Conservation (phyloP, 2,797 vertebrate genomes). For the Malacoraja senta region DNA sequence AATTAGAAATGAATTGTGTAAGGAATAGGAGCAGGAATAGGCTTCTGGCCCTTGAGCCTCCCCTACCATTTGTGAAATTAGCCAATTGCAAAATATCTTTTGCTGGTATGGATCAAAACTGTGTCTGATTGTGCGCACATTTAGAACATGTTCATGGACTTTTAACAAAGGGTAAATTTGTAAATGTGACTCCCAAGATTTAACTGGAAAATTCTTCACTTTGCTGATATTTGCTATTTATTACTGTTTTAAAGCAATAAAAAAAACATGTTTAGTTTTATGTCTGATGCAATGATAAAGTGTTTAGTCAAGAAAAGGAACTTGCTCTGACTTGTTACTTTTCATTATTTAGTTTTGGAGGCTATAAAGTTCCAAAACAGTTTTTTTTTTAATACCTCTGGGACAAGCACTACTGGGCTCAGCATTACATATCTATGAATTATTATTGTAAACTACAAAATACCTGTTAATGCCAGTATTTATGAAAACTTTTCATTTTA, state of each 20-base stretch:
- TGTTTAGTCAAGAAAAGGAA: not conserved
- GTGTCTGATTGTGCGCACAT: not conserved
- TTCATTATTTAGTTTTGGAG: not conserved
- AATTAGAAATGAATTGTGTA: not conserved
- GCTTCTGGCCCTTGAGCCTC: too few relatives aligned
- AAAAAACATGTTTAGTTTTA: not conserved
- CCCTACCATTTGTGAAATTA: too few relatives aligned
- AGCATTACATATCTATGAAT: not conserved
- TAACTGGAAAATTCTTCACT: conserved; percentile 15
- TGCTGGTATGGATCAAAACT: not conserved
- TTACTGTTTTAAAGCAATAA: conserved; percentile 13
- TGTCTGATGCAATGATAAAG: not conserved
- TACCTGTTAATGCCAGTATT: not conserved
- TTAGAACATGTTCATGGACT: not conserved
- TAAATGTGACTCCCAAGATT: not conserved
- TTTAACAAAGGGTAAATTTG: conserved; percentile 5
- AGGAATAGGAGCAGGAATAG: too few relatives aligned
- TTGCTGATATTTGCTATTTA: not conserved
- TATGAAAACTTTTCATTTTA: not conserved
- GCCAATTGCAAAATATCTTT: not conserved
- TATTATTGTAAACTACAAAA: not conserved
- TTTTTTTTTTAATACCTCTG: too few relatives aligned
- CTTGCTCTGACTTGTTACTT: not conserved
- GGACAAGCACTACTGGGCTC: not conserved
- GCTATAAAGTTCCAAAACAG: not conserved